Conservation (phyloP, 2,113 vertebrate genomes). For the Spermophilus dauricus region DNA sequence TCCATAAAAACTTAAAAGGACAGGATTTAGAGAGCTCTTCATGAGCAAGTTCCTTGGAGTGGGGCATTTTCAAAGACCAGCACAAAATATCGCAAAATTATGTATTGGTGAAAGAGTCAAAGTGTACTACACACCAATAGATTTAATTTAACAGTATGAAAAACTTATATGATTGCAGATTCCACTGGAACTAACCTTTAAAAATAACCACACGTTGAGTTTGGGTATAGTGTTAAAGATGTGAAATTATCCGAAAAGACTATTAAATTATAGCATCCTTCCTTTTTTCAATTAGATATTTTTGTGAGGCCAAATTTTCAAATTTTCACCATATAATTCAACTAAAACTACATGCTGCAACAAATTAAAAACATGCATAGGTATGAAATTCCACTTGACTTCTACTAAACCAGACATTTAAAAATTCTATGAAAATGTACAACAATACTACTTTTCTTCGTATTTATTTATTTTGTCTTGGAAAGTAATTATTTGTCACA, state of each 20-base stretch:
- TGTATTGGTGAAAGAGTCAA: not conserved
- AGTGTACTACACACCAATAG: not conserved
- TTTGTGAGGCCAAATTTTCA: not conserved
- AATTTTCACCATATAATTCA: slow-evolving; percentile 28
- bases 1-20: not conserved
- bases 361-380: not conserved
- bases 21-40: not conserved
- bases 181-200: not conserved
- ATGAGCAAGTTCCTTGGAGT: too few species aligned
- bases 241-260: slow-evolving; percentile 8
- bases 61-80: not conserved
- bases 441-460: not conserved
- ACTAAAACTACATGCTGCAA: not conserved
- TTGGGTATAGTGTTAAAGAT: slow-evolving; percentile 4
- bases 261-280: not conserved
- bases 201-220: not conserved
- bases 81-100: not conserved
- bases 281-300: not conserved
- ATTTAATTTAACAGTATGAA: not conserved
- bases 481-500: slow-evolving; percentile 21
- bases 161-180: not conserved
- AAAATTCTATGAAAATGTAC: not conserved
- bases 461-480: not conserved
- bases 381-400: slow-evolving; percentile 43
- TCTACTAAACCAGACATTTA: slow-evolving; percentile 1